Conservation (phyloP, 2,888 invertebrate species). For the Drosophila niveifrons region DNA sequence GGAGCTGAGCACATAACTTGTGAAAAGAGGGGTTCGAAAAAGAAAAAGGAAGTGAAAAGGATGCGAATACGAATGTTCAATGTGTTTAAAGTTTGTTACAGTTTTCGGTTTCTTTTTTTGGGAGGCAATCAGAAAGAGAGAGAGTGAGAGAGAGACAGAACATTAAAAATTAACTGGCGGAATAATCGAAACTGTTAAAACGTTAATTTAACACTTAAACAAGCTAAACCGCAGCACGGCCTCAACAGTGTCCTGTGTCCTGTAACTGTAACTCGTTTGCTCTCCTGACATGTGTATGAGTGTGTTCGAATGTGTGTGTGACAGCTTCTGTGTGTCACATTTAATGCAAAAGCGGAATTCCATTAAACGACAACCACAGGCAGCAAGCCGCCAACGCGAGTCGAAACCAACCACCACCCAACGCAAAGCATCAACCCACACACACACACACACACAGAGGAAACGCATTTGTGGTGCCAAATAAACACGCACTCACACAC, state of each 20-base stretch:
- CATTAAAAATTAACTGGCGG: slow-evolving; percentile 75
- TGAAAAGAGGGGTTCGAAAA: slow-evolving; percentile 2
- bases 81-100: slow-evolving; percentile 9
- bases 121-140: too few relatives aligned
- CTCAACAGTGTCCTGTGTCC: slow-evolving; percentile 57
- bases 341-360: slow-evolving; percentile 81
- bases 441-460: slow-evolving; percentile 52
- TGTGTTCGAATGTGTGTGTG: slow-evolving; percentile 28
- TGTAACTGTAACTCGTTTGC: slow-evolving; percentile 16
- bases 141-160: background rate
- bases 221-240: slow-evolving; percentile 73
- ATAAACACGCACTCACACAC: slow-evolving; percentile 66
- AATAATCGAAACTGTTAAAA: slow-evolving; percentile 79
- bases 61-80: slow-evolving; percentile 20
- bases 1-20: slow-evolving; percentile 49
- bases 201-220: slow-evolving; percentile 82
- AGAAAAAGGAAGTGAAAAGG: slow-evolving; percentile 11
- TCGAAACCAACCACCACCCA: slow-evolving; percentile 51
- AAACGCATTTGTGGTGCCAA: slow-evolving; percentile 81
- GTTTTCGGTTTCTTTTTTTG: slow-evolving; percentile 19
- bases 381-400: slow-evolving; percentile 72
- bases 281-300: background rate
- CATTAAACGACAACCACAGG: slow-evolving; percentile 81
- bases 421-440: slow-evolving; percentile 60
- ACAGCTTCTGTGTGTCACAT: slow-evolving; percentile 80